Evolutionary conservation across 2,113 vertebrate genomes (phyloP).

Genomic region (Xiphophorus hellerii): DNA sequence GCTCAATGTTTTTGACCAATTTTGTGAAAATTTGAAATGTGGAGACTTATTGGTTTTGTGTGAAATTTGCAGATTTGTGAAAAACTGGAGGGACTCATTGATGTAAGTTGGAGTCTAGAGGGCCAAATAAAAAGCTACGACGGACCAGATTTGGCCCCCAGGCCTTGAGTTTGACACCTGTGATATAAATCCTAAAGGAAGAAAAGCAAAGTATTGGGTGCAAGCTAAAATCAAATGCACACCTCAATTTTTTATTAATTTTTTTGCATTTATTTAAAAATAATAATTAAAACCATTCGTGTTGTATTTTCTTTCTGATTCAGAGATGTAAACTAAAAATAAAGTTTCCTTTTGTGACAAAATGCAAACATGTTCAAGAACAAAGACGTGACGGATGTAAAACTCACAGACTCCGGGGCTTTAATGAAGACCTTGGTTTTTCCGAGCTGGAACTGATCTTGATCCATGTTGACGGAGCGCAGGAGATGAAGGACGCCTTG

Average conservation of each 20-base stretch:
- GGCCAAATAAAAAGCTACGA: too few species aligned
- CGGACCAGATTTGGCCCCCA: too few species aligned
- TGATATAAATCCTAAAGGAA: too few species aligned
- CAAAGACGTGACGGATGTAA: slow-evolving; percentile 2
- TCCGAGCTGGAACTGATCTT: slow-evolving; percentile 95
- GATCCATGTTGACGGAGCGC: slow-evolving; percentile 94
- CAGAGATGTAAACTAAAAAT: neutral
- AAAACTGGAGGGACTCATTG: too few species aligned
- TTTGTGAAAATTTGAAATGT: too few species aligned
- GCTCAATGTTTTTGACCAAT: too few species aligned
- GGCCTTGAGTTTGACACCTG: too few species aligned
- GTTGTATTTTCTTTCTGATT: neutral
- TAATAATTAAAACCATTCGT: neutral
- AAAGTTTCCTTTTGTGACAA: too few species aligned
- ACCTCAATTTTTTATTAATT: neutral
- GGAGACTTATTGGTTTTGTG: too few species aligned
- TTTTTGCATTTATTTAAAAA: neutral
- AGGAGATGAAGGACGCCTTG: slow-evolving; percentile 93
- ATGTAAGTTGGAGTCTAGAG: too few species aligned
- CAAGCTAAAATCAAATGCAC: neutral
- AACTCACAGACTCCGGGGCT: slow-evolving; percentile 94
- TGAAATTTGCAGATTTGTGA: too few species aligned
- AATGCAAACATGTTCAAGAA: neutral
- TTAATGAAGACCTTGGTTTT: slow-evolving; percentile 95
- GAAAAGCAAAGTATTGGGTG: too few species aligned